Conservation (phyloP, 2,888 invertebrate species). For the Prenolepis imparis region DNA sequence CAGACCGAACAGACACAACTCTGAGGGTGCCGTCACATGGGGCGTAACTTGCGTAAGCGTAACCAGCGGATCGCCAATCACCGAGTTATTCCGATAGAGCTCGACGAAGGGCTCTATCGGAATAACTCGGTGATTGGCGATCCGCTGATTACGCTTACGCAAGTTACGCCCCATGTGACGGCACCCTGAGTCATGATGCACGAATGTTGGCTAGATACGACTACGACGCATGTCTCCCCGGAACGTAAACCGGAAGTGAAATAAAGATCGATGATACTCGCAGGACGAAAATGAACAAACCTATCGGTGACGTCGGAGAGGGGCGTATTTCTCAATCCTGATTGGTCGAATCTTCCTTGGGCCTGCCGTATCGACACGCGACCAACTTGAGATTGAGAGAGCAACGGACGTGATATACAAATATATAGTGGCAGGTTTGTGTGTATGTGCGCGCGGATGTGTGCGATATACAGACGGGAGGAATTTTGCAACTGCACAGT, state of each 20-base stretch:
- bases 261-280: neutral
- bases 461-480: slow-evolving; percentile 15
- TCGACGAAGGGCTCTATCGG: too few relatives aligned
- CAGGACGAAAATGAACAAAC: neutral
- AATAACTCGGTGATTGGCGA: too few relatives aligned
- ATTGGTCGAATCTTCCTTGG: neutral
- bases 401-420: neutral
- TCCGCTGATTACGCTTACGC: too few relatives aligned
- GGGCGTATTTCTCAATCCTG: neutral
- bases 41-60: too few relatives aligned
- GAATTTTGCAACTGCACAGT: slow-evolving; percentile 40
- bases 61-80: too few relatives aligned
- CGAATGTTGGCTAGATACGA: neutral
- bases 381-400: neutral
- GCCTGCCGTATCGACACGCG: neutral
- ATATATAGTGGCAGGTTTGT: neutral
- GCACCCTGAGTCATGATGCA: neutral
- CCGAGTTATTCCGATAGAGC: too few relatives aligned
- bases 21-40: too few relatives aligned
- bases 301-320: neutral
- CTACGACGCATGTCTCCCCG: neutral
- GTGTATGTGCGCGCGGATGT: neutral
- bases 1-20: too few relatives aligned
- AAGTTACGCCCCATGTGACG: too few relatives aligned
- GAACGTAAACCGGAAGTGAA: neutral